phyloP scores from a whole-genome alignment of 2,113 vertebrate genomes.

The Tenrec ecaudatus region DNA sequence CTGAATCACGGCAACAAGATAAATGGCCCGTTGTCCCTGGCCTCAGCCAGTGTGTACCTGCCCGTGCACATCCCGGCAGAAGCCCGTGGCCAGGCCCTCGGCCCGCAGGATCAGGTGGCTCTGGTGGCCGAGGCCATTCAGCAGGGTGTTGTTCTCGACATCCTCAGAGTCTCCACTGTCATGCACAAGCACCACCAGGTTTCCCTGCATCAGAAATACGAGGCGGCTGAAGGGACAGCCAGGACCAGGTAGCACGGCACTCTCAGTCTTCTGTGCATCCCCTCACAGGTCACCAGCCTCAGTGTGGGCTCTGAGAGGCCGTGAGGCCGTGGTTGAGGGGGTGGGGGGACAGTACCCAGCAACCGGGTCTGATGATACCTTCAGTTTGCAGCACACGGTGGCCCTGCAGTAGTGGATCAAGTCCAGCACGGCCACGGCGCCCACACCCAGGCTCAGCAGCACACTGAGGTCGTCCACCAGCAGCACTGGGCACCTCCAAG shows the following conservation, averaged over 20 bases:
- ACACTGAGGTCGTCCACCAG: constrained; percentile 93
- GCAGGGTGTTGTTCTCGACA: constrained; percentile 86
- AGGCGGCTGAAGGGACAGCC: neutral
- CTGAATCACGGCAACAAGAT: neutral
- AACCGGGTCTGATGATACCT: constrained; percentile 84
- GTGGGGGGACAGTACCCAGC: rapidly evolving
- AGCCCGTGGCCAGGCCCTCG: constrained; percentile 93
- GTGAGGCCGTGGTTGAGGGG: too few relatives aligned
- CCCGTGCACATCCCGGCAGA: constrained; percentile 96
- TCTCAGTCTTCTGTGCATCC: neutral
- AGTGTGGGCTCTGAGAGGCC: neutral
- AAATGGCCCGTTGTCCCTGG: rapidly evolving
- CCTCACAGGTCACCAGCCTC: neutral
- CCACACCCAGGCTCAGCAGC: constrained; percentile 92
- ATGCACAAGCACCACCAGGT: constrained; percentile 90
- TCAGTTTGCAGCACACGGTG: constrained; percentile 87
- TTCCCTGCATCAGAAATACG: constrained; percentile 88
- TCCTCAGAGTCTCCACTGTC: constrained; percentile 82
- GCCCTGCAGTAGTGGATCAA: constrained; percentile 95
- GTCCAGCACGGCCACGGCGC: constrained; percentile 87
- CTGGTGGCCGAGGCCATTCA: constrained; percentile 92
- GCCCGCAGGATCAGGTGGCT: constrained; percentile 91
- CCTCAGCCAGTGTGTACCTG: constrained; percentile 86
- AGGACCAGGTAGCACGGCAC: rapidly evolving
- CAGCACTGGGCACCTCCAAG: constrained; percentile 89